These are phyloP conservation scores for Dicrurus megarhynchus DNA, from an alignment of 2,113 vertebrate genomes.

Conservation along the genomic window DNA sequence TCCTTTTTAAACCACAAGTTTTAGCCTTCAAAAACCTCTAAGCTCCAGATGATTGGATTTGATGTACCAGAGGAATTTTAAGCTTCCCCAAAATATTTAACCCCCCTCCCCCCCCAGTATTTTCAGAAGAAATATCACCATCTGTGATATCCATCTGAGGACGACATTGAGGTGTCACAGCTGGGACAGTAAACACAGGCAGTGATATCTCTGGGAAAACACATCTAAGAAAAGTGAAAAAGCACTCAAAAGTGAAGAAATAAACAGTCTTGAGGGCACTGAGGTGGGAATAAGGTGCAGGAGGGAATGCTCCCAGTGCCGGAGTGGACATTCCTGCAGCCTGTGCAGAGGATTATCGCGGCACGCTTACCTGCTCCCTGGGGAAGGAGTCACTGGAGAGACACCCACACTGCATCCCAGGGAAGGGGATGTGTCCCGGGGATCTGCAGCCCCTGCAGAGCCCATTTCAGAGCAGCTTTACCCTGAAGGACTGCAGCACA, in stretches of 20 bases:
- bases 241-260: accelerated
- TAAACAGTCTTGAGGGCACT: accelerated
- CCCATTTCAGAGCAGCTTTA: accelerated
- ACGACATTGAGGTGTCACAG: accelerated
- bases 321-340: background rate
- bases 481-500: background rate
- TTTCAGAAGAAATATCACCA: background rate
- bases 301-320: accelerated
- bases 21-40: background rate
- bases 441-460: background rate
- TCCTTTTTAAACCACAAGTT: background rate
- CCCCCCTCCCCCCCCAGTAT: accelerated
- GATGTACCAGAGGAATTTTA: background rate
- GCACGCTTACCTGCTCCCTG: background rate
- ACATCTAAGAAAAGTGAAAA: background rate
- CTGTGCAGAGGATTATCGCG: accelerated
- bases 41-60: accelerated
- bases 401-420: accelerated
- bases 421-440: accelerated
- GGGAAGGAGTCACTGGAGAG: accelerated
- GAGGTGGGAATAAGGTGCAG: background rate
- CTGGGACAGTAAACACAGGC: background rate
- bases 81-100: background rate
- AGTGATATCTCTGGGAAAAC: background rate
- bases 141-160: background rate